Conservation (phyloP, 2,888 invertebrate genomes). For the Lysandra coridon region DNA sequence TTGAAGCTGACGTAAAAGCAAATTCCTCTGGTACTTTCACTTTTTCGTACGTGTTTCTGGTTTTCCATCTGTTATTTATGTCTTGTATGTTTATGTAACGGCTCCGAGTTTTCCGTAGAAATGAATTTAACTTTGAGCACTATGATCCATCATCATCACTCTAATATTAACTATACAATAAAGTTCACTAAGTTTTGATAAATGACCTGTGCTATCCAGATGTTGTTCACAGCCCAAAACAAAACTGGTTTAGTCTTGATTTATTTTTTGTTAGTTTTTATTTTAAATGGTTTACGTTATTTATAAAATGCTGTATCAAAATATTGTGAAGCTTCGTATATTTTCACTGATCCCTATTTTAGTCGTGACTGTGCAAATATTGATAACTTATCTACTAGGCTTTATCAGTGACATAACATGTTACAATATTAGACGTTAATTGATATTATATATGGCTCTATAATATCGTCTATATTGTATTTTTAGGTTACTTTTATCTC, state of each 20-base stretch:
- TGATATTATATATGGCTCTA: background rate
- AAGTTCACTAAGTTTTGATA: background rate
- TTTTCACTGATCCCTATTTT: background rate
- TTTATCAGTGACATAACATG: background rate
- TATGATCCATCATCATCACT: background rate
- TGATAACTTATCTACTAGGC: background rate
- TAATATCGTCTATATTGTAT: background rate
- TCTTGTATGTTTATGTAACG: slow-evolving; percentile 22
- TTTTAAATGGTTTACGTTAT: background rate
- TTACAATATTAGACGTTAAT: background rate
- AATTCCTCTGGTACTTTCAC: slow-evolving; percentile 29
- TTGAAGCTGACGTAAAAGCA: slow-evolving; percentile 26
- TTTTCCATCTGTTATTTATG: slow-evolving; percentile 30
- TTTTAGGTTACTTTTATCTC: background rate
- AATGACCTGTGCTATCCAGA: background rate
- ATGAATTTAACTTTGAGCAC: background rate
- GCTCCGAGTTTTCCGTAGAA: slow-evolving; percentile 19
- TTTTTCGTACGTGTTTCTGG: slow-evolving; percentile 25
- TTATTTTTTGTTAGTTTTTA: background rate
- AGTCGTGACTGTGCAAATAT: background rate
- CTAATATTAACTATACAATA: background rate
- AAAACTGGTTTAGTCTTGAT: background rate
- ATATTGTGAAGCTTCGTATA: background rate
- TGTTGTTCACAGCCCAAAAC: background rate
- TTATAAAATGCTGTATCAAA: background rate